Base-by-base conservation (phyloP, 2,888 invertebrate species). In the Athalia cordata region DNA sequence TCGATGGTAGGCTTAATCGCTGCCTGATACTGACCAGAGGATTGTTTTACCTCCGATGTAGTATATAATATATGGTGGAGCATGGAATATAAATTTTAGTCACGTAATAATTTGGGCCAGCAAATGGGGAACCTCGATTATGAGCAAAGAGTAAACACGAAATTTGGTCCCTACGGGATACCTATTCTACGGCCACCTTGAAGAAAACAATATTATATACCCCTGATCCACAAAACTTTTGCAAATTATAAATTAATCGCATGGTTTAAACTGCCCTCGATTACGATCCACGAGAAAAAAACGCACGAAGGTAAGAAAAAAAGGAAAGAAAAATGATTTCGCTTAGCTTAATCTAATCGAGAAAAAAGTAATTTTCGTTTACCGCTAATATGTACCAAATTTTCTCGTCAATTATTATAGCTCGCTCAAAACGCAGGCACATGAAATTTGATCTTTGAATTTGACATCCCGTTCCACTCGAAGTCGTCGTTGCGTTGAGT, bases 111-210 rank as follows among this genome's bases (percentile, higher is more conserved):
- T 62, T 49, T 75, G 29, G 6, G 47, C 13, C 8, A 11, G 43
- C 62, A 3, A 64, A 50, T 29, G 13, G 61, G 49, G 75, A 29
- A n/a, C 47, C 45, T 74, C 61, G 49, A 11, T 29, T 29, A 29
- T 6, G 75, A 62, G 50, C 50, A 75, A 75, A 75, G 75, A 61
- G 75, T 29, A 75, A 72, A 72, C 72, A 72, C 9, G 43, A 75
- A 62, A 75, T 61, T 75, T 62, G 15, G 11, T n/a, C 43, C 75
- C 61, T 49, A 50, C 62, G 15, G 29, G 29, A 29, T 29, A 29
- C 29, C 29, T 29, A 29, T 29, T 29, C 29, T 29, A 29, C 61
- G 75, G 62, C 75, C 75, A 75, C 75, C 75, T 62, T 62, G 75
- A 75, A 75, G 13, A 75, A 57, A 47, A 45, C 47, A 72, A 59